Conservation (phyloP, 2,113 vertebrate genomes). For the Microcebus jonahi region DNA sequence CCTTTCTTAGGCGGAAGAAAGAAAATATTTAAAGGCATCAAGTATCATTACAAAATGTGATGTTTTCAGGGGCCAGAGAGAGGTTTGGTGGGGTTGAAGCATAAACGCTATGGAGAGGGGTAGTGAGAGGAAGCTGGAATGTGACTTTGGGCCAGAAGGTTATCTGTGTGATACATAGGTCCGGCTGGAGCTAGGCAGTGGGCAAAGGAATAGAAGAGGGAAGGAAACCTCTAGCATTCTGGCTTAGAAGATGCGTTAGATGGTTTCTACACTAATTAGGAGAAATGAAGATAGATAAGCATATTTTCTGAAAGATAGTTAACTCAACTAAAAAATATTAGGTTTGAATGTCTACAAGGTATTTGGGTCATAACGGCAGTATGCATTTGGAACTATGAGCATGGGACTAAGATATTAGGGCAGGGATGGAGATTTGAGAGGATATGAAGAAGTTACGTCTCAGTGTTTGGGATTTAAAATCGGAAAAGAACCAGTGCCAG, state of each 20-base stretch:
- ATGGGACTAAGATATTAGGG: background rate
- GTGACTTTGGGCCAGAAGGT: background rate
- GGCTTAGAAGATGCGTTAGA: background rate
- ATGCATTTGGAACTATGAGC: background rate
- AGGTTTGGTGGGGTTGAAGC: background rate
- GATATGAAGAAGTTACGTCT: fast-evolving
- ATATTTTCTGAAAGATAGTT: background rate
- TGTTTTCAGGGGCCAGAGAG: background rate
- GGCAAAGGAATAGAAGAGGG: background rate
- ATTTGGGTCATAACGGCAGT: background rate
- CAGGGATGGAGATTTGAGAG: background rate
- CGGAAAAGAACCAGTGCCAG: background rate
- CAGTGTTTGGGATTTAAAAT: background rate
- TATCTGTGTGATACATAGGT: fast-evolving
- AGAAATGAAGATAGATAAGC: background rate
- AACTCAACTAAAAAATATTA: background rate
- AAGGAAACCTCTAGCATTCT: background rate
- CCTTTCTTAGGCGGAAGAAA: background rate
- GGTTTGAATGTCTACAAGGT: background rate
- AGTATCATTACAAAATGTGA: background rate
- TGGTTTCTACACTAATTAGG: background rate
- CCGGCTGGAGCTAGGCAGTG: fast-evolving
- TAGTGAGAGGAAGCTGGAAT: background rate
- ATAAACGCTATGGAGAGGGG: background rate
- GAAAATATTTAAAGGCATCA: background rate